Base-by-base conservation (phyloP, 2,888 invertebrate genomes). In the Dyspetes luteomarginatus region DNA sequence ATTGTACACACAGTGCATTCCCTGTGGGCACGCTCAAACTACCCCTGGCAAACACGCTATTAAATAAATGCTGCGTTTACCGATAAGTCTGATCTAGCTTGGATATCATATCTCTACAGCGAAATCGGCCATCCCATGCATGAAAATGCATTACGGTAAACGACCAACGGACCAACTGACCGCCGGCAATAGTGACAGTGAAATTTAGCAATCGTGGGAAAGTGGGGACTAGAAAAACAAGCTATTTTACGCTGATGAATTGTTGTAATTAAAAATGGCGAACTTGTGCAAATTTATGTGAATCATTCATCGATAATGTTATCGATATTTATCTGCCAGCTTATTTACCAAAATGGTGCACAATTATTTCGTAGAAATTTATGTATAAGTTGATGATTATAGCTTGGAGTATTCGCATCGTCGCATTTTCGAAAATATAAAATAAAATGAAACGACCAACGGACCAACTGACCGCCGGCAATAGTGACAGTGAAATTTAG, bases 91-190 rank as follows among this genome's bases (percentile, higher is more conserved):
- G 64, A 69, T 43, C 65, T 19, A 17, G 24, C 60, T n/a, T 7
- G 26, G 65, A 73, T 58, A 58, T 64, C 41, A 15, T 64, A 56
- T 69, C 30, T 62, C 4, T 24, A 0, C 17, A 5, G 15, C 26
- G 36, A 72, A 72, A 71, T 67, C 65, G 26, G 30, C 30, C 5
- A 60, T 76, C 71, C 36, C 19, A 43, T 12, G 22, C 43, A 26
- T 69, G 75, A 55, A 80, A 75, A 71, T 75, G 17, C 52, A 71
- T 71, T 65, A 60, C 28, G 36, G 50, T 4, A 62, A 62, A 52
- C 41, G 26, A 41, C 30, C 41, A 48, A 36, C 36, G 26, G 28
- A 68, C 41, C 41, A 19, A 41, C 30, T 28, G 56, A 36, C 36
- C 41, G 28, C 60, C 41, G 56, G 45, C 43, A 45, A 19, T 30